Evolutionary conservation across 1,140 invertebrate genomes (phyloP), one percentile per base, ranked within the genome.

Genomic region (Magallana ariakensis): DNA sequence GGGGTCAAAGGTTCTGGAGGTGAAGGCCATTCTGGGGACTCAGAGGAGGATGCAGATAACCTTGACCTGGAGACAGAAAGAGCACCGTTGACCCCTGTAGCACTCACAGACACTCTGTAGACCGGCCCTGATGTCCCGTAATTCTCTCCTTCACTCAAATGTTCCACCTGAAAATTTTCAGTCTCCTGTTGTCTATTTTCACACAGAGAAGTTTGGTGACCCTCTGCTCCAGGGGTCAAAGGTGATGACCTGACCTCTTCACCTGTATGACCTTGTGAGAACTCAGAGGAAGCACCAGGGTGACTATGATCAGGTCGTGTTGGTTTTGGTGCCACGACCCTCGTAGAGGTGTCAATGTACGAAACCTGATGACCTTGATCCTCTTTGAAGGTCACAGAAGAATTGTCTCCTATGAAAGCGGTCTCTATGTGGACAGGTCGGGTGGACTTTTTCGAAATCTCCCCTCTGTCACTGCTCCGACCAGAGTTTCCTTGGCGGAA

Each of bases 11-110:
- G 93, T 87, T 94, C 93, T 19, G 93, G 93, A 5, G 93, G 93
- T 82, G 93, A 92, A 9, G 93, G 93, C 93, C 93, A 94, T 89
- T 94, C 93, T 8, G 93, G 92, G 13, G 93, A 94, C 58, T 92
- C 91, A 0, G 93, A 94, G 22, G 93, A 92, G 3, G 92, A 91
- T 26, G 19, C 66, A 11, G 66, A 8, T 90, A 92, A 53, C 84
- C 60, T 80, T 89, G 87, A 75, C 22, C 66, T 75, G 9, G 66
- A 75, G 22, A 75, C 66, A 75, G 66, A 33, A 9, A 75, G 33
- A 10, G 33, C 66, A 26, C 66, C 66, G 13, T 75, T 75, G 7
- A 75, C 66, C 11, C 66, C 66, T 13, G 66, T 75, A 19, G 66
- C 66, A 11, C 66, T 75, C 9, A 75, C 66, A 26, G 66, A 75